Evolutionary conservation across 2,888 invertebrate species (phyloP), one percentile per base, ranked within the genome.

Genomic region (Agrotis segetum): DNA sequence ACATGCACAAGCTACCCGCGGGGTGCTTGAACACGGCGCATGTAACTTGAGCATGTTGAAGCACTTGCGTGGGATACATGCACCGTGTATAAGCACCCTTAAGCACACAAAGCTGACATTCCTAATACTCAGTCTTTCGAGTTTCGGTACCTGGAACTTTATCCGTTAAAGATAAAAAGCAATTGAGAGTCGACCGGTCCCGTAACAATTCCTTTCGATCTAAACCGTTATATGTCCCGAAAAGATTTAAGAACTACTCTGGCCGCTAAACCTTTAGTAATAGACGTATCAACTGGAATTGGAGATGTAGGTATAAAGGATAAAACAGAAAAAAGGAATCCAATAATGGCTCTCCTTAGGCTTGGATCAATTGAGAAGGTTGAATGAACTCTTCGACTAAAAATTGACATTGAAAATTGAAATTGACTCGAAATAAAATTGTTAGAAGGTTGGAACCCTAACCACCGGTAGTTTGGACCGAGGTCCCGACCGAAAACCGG

Each of bases 231-330:
- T 14, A 47, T 44, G 40, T 62, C 16, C 17, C 46, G 40, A 49
- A 72, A 73, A 73, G 19, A 21, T 67, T 60, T 74, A 24, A 49
- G 40, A 50, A 52, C 4, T 40, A 56, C 67, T 61, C 34, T n/a
- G 13, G 14, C 14, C 24, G 40, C 19, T 29, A 46, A 44, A 75
- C 46, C 1, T 44, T 58, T 53, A 55, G 0, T 44, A n/a, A 50
- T 13, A 7, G n/a, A 64, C 17, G 6, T 44, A 52, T 55, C 13
- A 19, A 17, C 11, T 3, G 1, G 21, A 34, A 47, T 29, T 29
- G 19, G 19, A 47, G 11, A 67, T 17, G 5, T n/a, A n/a, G n/a
- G n/a, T 24, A 24, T 11, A 46, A 50, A 24, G 0, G 11, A 50
- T 17, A 17, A 70, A 34, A 44, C 34, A 61, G 14, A 56, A 29